phyloP scores from a whole-genome alignment of 2,797 vertebrate species.

The Sebastes aleutianus region DNA sequence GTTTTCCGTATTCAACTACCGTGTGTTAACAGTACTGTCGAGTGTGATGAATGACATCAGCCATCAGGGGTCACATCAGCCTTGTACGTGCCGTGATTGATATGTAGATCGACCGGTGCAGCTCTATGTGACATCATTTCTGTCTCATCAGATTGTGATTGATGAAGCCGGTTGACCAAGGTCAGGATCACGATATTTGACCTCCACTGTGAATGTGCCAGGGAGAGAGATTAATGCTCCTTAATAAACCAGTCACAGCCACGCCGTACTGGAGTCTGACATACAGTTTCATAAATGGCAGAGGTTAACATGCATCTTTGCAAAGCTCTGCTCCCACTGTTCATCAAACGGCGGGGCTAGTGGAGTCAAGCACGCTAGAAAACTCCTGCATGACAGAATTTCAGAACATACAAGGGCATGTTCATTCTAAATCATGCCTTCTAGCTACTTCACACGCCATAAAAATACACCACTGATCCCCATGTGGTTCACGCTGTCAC shows the following conservation, averaged over 20 bases:
- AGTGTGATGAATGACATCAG: constrained; percentile 38
- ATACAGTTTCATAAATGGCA: constrained; percentile 35
- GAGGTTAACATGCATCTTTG: constrained; percentile 67
- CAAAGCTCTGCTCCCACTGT: constrained; percentile 27
- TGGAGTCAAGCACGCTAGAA: neutral
- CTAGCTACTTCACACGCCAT: constrained; percentile 16
- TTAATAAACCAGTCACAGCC: constrained; percentile 68
- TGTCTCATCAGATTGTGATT: constrained; percentile 62
- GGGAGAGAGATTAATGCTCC: constrained; percentile 62
- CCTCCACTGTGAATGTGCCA: constrained; percentile 50
- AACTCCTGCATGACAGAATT: constrained; percentile 6
- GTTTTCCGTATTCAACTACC: neutral
- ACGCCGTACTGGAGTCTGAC: constrained; percentile 46
- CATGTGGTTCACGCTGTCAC: constrained; percentile 47
- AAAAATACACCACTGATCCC: constrained; percentile 31
- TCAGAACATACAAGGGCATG: constrained; percentile 35
- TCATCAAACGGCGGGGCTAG: constrained; percentile 41
- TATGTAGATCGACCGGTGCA: constrained; percentile 60
- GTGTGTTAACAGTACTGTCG: neutral
- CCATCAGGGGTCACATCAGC: constrained; percentile 52
- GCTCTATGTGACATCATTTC: constrained; percentile 33
- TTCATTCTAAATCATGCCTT: constrained; percentile 16
- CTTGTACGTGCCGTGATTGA: constrained; percentile 52
- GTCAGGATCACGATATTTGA: constrained; percentile 63
- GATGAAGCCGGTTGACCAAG: constrained; percentile 61